phyloP scores from a whole-genome alignment of 2,888 invertebrate genomes.

The Ashinkailepas kermadecensis region DNA sequence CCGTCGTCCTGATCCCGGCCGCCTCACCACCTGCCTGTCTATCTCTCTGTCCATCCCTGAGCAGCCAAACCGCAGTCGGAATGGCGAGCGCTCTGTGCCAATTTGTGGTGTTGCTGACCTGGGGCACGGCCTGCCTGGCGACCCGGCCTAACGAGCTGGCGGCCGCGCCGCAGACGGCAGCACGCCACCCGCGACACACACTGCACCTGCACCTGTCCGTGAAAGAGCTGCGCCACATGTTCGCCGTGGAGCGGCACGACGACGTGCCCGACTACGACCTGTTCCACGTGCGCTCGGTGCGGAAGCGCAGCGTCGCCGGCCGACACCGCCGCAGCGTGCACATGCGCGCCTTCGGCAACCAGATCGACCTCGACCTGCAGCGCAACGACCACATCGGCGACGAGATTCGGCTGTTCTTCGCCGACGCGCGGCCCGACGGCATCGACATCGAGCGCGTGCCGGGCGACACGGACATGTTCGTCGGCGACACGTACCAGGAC shows the following conservation, averaged over 20 bases:
- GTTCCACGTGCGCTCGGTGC: constrained; percentile 4
- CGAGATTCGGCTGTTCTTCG: not conserved
- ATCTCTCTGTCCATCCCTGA: no score
- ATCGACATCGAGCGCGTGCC: constrained; percentile 11
- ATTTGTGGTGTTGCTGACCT: not conserved
- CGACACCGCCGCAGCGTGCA: constrained; percentile 22
- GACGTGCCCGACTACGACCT: constrained; percentile 5
- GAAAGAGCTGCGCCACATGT: not conserved
- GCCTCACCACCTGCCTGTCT: not conserved
- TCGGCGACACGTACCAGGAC: constrained; percentile 12
- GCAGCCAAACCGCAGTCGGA: not conserved
- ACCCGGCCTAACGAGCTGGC: not conserved
- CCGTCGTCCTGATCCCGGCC: not conserved
- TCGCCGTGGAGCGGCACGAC: not conserved
- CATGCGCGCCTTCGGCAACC: constrained; percentile 1
- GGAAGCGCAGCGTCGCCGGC: not conserved
- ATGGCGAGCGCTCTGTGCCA: not conserved
- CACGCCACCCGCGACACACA: not conserved
- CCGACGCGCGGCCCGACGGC: not conserved
- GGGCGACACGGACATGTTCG: constrained; percentile 13
- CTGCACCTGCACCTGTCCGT: constrained; percentile 10
- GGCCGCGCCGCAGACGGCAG: constrained; percentile 28
- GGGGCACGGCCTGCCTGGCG: not conserved
- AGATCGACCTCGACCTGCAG: constrained; percentile 2
- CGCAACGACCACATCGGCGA: not conserved